These are phyloP conservation scores for Molossus molossus DNA, from an alignment of 2,797 vertebrate species.

Conservation along the genomic window DNA sequence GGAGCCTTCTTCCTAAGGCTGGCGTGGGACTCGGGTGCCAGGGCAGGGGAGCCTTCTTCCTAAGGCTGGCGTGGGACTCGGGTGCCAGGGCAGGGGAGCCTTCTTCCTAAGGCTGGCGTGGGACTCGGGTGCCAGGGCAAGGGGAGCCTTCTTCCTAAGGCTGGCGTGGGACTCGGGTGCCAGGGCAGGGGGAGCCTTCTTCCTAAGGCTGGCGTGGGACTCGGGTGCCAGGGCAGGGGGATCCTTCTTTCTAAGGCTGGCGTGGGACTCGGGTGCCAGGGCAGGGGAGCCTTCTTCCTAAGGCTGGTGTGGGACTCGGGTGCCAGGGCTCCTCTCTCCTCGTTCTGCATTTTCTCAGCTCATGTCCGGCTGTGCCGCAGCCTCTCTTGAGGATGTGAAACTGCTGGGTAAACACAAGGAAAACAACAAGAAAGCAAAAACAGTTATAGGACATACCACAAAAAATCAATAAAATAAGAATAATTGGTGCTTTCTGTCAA, in stretches of 20 bases:
- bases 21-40: not conserved
- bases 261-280: constrained; percentile 69
- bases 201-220: too few relatives aligned
- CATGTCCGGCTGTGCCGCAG: not conserved
- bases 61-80: too few relatives aligned
- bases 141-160: constrained; percentile 85
- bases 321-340: not conserved
- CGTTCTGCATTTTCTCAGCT: not conserved
- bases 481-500: not conserved
- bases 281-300: constrained; percentile 86
- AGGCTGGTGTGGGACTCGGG: too few relatives aligned
- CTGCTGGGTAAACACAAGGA: not conserved
- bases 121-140: constrained; percentile 76
- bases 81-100: constrained; percentile 87
- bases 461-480: not conserved
- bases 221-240: constrained; percentile 81
- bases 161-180: too few relatives aligned
- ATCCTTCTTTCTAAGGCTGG: constrained; percentile 82
- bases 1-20: constrained; percentile 84
- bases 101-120: constrained; percentile 44
- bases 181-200: constrained; percentile 88
- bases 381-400: not conserved
- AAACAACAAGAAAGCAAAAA: not conserved
- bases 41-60: constrained; percentile 88
- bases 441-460: not conserved